Percentiles rank a stretch among this genome's conserved stretches.
phyloP scores from a whole-genome alignment of 1,140 invertebrate species.

The Chelonus insularis region DNA sequence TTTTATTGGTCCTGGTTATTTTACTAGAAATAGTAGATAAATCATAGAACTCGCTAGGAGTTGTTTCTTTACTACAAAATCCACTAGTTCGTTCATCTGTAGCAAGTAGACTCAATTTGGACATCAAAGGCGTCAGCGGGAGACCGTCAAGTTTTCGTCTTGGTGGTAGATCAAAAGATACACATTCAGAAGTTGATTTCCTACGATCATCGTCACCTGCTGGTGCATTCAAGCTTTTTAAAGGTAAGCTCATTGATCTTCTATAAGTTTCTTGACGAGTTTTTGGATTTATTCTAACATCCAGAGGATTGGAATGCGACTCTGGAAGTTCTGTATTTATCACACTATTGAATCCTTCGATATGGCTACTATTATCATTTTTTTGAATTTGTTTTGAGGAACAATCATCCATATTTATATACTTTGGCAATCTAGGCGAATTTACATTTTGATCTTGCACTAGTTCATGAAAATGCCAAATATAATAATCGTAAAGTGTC shows the following conservation, averaged over 20 bases:
- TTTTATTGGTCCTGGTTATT: slow-evolving; percentile 39
- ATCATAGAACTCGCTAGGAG: slow-evolving; percentile 68
- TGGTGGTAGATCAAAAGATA: slow-evolving; percentile 53
- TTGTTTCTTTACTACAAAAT: slow-evolving; percentile 69
- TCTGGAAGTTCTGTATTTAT: not conserved
- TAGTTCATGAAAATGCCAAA: slow-evolving; percentile 52
- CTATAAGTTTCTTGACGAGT: slow-evolving; percentile 58
- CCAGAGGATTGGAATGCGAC: slow-evolving; percentile 32
- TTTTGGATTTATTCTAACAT: slow-evolving; percentile 47
- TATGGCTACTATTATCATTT: slow-evolving; percentile 2
- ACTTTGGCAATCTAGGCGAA: not conserved
- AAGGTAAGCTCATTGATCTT: slow-evolving; percentile 69
- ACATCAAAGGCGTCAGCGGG: slow-evolving; percentile 79
- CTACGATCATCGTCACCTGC: slow-evolving; percentile 43
- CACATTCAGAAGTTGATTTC: slow-evolving; percentile 53
- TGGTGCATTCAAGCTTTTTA: slow-evolving; percentile 68
- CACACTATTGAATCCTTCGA: slow-evolving; percentile 12
- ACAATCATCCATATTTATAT: not conserved
- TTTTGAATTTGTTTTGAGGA: not conserved
- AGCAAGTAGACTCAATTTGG: slow-evolving; percentile 74
- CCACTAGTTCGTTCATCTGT: slow-evolving; percentile 69
- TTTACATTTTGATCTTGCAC: slow-evolving; percentile 23
- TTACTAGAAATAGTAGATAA: slow-evolving; percentile 36
- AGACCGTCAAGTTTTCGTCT: slow-evolving; percentile 63
- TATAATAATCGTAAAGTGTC: slow-evolving; percentile 70